Percentiles rank a stretch among this genome's conserved stretches.
These are phyloP conservation scores for Cepaea hortensis DNA, from an alignment of 2,888 invertebrate species.

Conservation along the genomic window DNA sequence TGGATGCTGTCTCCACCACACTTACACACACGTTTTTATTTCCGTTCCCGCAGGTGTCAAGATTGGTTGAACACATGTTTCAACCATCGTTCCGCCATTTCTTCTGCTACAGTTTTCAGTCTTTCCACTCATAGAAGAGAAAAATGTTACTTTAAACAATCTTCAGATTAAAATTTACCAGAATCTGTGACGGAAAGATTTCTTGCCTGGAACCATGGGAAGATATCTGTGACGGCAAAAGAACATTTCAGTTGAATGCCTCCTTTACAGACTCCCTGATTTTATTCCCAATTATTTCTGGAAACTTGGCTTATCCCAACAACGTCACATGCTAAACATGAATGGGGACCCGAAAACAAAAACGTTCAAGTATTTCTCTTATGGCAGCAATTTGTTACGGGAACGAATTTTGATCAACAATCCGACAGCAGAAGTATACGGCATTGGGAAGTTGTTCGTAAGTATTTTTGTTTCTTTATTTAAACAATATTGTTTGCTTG, in stretches of 20 bases:
- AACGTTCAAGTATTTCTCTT: constrained; percentile 89
- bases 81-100: not conserved
- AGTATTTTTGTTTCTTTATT: not conserved
- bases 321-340: constrained; percentile 10
- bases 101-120: not conserved
- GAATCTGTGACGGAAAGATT: not conserved
- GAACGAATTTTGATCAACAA: constrained; percentile 88
- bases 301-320: not conserved
- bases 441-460: constrained; percentile 84
- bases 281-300: not conserved
- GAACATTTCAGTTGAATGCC: constrained; percentile 9
- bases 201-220: constrained; percentile 9
- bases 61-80: not conserved
- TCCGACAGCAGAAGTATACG: constrained; percentile 81
- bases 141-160: constrained; percentile 2
- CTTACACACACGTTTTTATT: not conserved
- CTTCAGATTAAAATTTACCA: not conserved
- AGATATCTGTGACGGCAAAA: not conserved
- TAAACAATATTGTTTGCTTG: too few relatives aligned
- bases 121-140: not conserved
- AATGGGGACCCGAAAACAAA: constrained; percentile 32
- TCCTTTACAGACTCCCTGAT: constrained; percentile 6
- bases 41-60: not conserved
- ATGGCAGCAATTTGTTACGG: constrained; percentile 90
- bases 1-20: not conserved